These are phyloP conservation scores for Helarctos malayanus DNA, from an alignment of 2,797 vertebrate genomes.

Conservation along the genomic window DNA sequence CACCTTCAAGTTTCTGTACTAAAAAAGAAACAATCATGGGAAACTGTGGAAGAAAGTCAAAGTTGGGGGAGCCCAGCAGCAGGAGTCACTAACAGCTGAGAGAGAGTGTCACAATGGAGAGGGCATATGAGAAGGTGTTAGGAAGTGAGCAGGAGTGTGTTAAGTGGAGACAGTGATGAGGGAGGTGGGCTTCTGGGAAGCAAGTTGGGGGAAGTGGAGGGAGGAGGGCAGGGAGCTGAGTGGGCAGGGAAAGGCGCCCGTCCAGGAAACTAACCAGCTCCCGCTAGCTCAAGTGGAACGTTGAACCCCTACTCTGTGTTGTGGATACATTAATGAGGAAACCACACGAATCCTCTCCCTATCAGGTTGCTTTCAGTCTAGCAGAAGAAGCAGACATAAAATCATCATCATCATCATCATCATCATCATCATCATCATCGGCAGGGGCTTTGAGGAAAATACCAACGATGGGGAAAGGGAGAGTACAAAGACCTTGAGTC, in stretches of 20 bases:
- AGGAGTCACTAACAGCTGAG: neutral
- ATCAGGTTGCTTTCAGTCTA: neutral
- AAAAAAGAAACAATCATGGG: neutral
- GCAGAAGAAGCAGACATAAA: neutral
- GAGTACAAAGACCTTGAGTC: neutral
- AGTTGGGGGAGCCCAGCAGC: neutral
- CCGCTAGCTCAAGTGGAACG: neutral
- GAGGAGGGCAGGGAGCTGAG: neutral
- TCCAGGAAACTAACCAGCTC: neutral
- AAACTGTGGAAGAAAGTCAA: neutral
- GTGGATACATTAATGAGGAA: neutral
- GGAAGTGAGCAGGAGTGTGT: neutral
- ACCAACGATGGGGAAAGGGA: too few relatives aligned
- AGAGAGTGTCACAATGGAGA: neutral
- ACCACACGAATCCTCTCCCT: neutral
- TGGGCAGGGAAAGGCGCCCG: neutral
- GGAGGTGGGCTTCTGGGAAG: neutral
- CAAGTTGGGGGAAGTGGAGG: neutral
- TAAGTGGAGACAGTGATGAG: neutral
- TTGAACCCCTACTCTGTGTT: neutral
- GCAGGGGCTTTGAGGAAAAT: constrained; percentile 32
- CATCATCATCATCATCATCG: neutral
- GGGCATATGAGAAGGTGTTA: neutral
- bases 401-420: neutral
- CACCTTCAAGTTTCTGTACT: neutral